These are phyloP conservation scores for Monopterus albus DNA, from an alignment of 2,113 vertebrate species.

Conservation along the genomic window DNA sequence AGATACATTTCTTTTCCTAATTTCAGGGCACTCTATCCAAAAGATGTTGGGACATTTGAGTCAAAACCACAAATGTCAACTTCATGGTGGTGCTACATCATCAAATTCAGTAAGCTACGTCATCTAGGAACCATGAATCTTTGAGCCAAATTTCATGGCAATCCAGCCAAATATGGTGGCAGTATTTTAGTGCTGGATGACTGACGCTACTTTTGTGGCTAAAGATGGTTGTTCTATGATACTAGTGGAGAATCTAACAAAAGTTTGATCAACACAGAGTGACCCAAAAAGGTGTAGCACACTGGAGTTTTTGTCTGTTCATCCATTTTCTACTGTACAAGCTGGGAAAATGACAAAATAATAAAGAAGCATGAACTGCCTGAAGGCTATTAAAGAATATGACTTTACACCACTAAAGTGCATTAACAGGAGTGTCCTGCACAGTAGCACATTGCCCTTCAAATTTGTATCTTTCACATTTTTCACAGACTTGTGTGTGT, in stretches of 20 bases:
- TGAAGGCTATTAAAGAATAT: slow-evolving; percentile 1
- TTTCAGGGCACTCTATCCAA: no score
- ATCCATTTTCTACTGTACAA: not conserved
- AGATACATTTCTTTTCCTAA: no score
- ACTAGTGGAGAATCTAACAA: not conserved
- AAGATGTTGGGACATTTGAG: no score
- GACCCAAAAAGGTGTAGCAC: not conserved
- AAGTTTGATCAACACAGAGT: not conserved
- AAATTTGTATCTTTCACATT: slow-evolving; percentile 35
- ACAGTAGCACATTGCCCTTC: slow-evolving; percentile 48
- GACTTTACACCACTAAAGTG: slow-evolving; percentile 27
- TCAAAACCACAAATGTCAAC: no score
- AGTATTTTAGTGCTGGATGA: not conserved
- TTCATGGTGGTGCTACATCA: no score
- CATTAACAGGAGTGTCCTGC: slow-evolving; percentile 14
- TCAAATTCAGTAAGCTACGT: no score
- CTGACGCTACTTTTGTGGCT: not conserved
- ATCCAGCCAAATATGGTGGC: not conserved
- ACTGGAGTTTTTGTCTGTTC: not conserved
- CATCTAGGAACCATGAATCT: not conserved
- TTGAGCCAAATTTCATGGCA: not conserved
- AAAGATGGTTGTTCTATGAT: not conserved
- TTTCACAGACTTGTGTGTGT: no score
- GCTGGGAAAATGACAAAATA: not conserved
- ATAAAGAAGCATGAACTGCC: not conserved